These are phyloP conservation scores for Donacobius atricapilla DNA, from an alignment of 2,113 vertebrate species.

Conservation along the genomic window DNA sequence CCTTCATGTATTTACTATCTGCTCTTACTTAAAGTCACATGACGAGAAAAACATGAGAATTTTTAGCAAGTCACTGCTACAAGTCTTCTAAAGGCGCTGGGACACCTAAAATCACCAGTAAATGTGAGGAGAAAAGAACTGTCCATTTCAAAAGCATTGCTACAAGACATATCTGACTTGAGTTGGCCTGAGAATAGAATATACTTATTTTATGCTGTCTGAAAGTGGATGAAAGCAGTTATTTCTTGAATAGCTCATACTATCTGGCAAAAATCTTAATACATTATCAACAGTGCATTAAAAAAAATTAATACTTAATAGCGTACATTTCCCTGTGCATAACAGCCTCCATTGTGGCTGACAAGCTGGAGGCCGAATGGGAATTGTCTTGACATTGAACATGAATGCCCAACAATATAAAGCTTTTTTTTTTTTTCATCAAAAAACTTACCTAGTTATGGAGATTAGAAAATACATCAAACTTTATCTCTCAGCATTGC, in stretches of 20 bases:
- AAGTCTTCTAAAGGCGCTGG: neutral
- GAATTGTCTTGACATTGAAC: neutral
- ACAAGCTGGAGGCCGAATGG: neutral
- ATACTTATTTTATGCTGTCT: neutral
- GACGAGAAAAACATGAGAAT: neutral
- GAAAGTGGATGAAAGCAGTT: neutral
- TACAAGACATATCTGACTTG: neutral
- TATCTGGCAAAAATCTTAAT: neutral
- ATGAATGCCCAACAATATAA: neutral
- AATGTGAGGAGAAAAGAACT: neutral
- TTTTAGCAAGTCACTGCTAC: neutral
- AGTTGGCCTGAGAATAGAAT: neutral
- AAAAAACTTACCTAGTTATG: neutral
- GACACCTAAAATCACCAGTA: neutral
- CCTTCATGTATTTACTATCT: neutral
- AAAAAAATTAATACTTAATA: neutral
- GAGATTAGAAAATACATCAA: neutral
- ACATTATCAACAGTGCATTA: neutral
- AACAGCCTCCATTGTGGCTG: neutral
- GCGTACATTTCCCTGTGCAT: neutral
- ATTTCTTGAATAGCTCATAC: neutral
- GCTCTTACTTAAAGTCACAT: neutral
- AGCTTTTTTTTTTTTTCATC: rapidly evolving
- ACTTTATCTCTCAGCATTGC: neutral
- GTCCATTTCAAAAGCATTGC: neutral